These are phyloP conservation scores for Oxytorus armatus DNA, from an alignment of 2,888 invertebrate genomes.

Conservation along the genomic window DNA sequence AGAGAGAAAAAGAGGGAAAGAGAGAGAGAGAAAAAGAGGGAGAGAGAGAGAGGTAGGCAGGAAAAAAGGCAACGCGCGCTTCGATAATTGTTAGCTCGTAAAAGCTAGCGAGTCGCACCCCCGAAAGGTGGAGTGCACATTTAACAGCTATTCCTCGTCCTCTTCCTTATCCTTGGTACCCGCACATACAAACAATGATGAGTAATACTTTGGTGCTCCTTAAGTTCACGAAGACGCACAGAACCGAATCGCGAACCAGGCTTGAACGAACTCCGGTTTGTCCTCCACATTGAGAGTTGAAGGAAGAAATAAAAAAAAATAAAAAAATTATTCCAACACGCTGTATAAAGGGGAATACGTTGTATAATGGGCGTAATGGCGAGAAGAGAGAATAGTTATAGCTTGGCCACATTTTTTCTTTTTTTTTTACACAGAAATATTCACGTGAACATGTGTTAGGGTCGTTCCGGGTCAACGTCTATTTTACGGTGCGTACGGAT, in stretches of 20 bases:
- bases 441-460: constrained; percentile 31
- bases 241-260: too few relatives aligned
- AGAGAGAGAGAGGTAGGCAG: constrained; percentile 26
- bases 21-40: background rate
- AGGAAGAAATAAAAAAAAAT: too few relatives aligned
- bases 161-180: too few relatives aligned
- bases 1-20: too few relatives aligned
- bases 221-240: too few relatives aligned
- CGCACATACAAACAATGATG: too few relatives aligned
- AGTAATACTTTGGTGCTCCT: too few relatives aligned
- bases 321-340: background rate
- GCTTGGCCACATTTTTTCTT: constrained; percentile 15
- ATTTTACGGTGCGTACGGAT: constrained; percentile 48
- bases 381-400: background rate
- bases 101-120: constrained; percentile 78
- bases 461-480: constrained; percentile 62
- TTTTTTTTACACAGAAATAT: constrained; percentile 36
- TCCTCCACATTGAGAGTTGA: too few relatives aligned
- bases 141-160: too few relatives aligned
- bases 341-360: too few relatives aligned
- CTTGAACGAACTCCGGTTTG: too few relatives aligned
- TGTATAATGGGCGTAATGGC: too few relatives aligned
- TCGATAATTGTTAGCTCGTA: constrained; percentile 83
- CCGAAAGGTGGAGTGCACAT: constrained; percentile 65
- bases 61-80: constrained; percentile 72